Evolutionary conservation across 2,113 vertebrate genomes (phyloP).

Genomic region (Paraplagusia blochii): DNA sequence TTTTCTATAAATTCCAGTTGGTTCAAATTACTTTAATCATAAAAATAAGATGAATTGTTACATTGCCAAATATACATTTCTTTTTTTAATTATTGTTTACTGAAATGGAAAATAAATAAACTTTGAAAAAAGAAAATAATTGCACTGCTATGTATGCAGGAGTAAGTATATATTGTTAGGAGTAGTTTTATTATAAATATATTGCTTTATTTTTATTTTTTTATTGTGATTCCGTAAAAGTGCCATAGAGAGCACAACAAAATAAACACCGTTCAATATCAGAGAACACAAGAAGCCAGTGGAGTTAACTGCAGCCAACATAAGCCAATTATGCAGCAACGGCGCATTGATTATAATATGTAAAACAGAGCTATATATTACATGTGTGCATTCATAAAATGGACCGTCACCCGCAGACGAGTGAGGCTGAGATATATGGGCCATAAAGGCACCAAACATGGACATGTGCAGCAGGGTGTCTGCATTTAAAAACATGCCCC

Average conservation of each 20-base stretch:
- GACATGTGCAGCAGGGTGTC: constrained; percentile 27
- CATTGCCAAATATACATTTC: too few relatives aligned
- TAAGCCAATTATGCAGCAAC: constrained; percentile 20
- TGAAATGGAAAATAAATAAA: too few relatives aligned
- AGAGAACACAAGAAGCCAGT: neutral
- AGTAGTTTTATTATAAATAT: too few relatives aligned
- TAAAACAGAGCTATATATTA: constrained; percentile 1
- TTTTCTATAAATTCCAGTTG: too few relatives aligned
- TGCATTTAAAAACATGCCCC: constrained; percentile 55
- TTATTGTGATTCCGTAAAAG: neutral
- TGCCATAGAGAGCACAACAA: neutral
- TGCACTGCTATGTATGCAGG: too few relatives aligned
- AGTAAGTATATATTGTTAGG: neutral
- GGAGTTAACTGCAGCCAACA: constrained; percentile 13
- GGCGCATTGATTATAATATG: constrained; percentile 9
- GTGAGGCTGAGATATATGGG: neutral
- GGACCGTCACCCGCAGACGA: constrained; percentile 23
- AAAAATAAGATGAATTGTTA: too few relatives aligned
- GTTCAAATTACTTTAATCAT: too few relatives aligned
- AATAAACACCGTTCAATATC: neutral
- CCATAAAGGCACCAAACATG: constrained; percentile 41
- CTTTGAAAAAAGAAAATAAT: too few relatives aligned
- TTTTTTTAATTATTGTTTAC: too few relatives aligned
- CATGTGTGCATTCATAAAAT: constrained; percentile 3
- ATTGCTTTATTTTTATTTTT: neutral